phyloP scores from a whole-genome alignment of 2,888 invertebrate genomes.

The Rotaria socialis region DNA sequence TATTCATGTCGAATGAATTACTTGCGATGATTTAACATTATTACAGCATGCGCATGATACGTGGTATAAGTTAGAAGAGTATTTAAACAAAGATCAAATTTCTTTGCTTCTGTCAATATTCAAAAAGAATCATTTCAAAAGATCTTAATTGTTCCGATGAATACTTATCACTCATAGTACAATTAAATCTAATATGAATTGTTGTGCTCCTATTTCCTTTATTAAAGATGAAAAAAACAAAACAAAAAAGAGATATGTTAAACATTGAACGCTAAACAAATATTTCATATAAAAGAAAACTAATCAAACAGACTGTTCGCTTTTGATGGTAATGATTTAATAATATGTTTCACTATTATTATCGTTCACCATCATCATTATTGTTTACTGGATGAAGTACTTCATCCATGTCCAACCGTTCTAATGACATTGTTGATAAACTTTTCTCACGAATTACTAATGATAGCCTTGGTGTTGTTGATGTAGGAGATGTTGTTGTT shows the following conservation, averaged over 20 bases:
- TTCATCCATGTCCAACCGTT: not conserved
- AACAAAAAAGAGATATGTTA: not conserved
- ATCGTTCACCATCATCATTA: not conserved
- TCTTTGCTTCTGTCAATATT: not conserved
- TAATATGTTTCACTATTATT: not conserved
- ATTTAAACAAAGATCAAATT: not conserved
- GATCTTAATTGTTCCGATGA: not conserved
- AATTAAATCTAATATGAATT: not conserved
- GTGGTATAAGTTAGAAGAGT: not conserved
- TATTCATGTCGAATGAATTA: not conserved
- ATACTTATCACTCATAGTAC: too few relatives aligned
- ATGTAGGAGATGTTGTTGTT: not conserved
- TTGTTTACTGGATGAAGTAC: not conserved
- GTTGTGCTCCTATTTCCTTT: not conserved
- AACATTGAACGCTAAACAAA: not conserved
- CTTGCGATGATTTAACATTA: not conserved
- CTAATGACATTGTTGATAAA: not conserved
- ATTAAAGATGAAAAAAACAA: not conserved
- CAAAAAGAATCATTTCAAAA: not conserved
- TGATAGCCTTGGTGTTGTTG: not conserved
- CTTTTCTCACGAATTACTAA: not conserved
- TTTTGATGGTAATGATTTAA: not conserved
- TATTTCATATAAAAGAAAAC: not conserved
- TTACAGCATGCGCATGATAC: not conserved
- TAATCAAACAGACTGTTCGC: slow-evolving; percentile 4